Conservation (phyloP, 1,140 invertebrate genomes). For the Aricia agestis region DNA sequence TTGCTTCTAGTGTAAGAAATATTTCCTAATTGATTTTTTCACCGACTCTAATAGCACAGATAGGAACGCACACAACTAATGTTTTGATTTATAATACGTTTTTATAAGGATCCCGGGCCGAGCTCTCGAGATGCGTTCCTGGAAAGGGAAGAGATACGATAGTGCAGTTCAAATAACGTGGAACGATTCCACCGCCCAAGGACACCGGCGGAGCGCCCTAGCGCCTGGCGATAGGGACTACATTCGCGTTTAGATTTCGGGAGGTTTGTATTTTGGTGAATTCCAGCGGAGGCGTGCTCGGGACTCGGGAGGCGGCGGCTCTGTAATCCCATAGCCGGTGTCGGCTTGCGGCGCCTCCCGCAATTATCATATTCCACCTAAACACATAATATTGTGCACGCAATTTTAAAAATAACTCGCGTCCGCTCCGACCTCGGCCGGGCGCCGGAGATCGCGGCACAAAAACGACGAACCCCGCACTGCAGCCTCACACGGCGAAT, state of each 20-base stretch:
- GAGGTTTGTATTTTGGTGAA: constrained; percentile 29
- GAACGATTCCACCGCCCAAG: neutral
- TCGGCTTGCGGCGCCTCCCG: constrained; percentile 71
- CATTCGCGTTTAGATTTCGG: neutral
- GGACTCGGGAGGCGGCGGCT: constrained; percentile 39
- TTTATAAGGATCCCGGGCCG: neutral
- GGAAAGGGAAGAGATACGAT: constrained; percentile 9
- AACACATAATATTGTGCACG: constrained; percentile 73
- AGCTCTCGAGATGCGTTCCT: constrained; percentile 5
- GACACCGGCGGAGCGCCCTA: neutral
- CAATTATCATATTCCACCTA: constrained; percentile 76
- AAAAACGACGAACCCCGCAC: constrained; percentile 39
- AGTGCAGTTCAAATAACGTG: neutral
- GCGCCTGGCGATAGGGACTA: neutral
- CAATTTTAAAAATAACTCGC: constrained; percentile 72
- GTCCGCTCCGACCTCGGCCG: constrained; percentile 35
- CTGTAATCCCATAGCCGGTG: constrained; percentile 69
- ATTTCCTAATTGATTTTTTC: constrained; percentile 7
- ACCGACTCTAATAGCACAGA: neutral
- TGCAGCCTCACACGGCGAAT: constrained; percentile 16
- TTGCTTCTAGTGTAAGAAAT: constrained; percentile 15
- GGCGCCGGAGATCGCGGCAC: constrained; percentile 31
- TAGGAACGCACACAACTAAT: neutral
- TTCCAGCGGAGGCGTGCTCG: constrained; percentile 39
- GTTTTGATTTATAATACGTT: constrained; percentile 14